A percentile compares a stretch with the other conserved stretches of the same genome.
phyloP scores from a whole-genome alignment of 37 sponge, comb jelly and placozoan species.

The Diacarnus erythraeanus region DNA sequence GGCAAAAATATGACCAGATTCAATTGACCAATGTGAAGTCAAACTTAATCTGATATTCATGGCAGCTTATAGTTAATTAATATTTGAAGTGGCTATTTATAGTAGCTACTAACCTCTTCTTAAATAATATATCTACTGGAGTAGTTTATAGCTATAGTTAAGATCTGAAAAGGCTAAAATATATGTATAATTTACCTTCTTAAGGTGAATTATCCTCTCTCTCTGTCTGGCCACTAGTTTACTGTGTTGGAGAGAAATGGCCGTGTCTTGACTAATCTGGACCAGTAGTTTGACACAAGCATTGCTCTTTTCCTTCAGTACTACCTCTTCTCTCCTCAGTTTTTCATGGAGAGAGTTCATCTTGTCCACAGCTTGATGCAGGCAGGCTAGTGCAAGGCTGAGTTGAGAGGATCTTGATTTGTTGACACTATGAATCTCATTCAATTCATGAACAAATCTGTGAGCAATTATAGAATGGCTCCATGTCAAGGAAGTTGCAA shows the following conservation, averaged over 20 bases:
- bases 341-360: slow-evolving; percentile 43
- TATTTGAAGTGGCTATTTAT: background rate
- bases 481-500: no score
- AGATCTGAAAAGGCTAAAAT: background rate
- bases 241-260: slow-evolving; percentile 80
- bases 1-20: no score
- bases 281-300: slow-evolving; percentile 60
- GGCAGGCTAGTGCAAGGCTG: slow-evolving; percentile 24
- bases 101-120: background rate
- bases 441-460: slow-evolving; percentile 54
- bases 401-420: slow-evolving; percentile 4
- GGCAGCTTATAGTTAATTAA: background rate
- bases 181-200: slow-evolving; percentile 53
- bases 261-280: slow-evolving; percentile 87
- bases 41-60: no score
- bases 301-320: slow-evolving; percentile 69
- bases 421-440: background rate
- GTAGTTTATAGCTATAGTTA: background rate
- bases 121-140: background rate
- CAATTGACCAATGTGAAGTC: no score
- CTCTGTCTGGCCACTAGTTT: slow-evolving; percentile 64
- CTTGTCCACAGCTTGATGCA: slow-evolving; percentile 20
- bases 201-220: slow-evolving; percentile 70
- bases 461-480: background rate
- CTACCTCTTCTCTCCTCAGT: slow-evolving; percentile 39